phyloP scores from a whole-genome alignment of 2,888 invertebrate species.

The Drosophila mulleri region DNA sequence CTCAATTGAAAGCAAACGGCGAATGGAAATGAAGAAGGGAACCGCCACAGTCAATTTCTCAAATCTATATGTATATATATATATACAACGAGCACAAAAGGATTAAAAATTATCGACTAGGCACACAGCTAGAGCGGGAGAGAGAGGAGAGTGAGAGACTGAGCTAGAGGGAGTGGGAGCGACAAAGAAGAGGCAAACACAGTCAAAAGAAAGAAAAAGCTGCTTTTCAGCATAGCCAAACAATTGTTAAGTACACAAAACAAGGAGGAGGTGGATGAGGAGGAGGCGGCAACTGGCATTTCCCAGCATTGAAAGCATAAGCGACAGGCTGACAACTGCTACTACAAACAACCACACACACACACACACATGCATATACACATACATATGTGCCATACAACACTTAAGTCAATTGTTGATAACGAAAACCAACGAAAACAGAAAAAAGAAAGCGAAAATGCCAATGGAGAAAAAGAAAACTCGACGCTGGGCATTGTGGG shows the following conservation, averaged over 20 bases:
- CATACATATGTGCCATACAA: conserved; percentile 22
- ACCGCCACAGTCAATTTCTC: conserved; percentile 66
- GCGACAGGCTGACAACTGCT: conserved; percentile 41
- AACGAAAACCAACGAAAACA: conserved; percentile 52
- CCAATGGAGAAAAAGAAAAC: conserved; percentile 32
- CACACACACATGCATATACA: conserved; percentile 3
- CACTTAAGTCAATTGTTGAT: conserved; percentile 71
- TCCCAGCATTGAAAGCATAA: conserved; percentile 46
- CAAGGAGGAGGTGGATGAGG: neutral
- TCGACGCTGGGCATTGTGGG: conserved; percentile 32
- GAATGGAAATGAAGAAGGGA: conserved; percentile 32
- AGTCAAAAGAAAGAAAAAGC: conserved; percentile 36
- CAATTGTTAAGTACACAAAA: conserved; percentile 57
- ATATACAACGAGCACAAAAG: conserved; percentile 59
- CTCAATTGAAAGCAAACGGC: conserved; percentile 56
- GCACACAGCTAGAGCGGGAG: neutral
- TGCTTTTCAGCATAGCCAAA: conserved; percentile 43
- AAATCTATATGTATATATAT: conserved; percentile 47
- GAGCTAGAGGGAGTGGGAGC: neutral
- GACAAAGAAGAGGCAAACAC: conserved; percentile 3
- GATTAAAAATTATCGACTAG: conserved; percentile 58
- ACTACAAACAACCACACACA: neutral
- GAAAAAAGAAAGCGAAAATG: conserved; percentile 26
- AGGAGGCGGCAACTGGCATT: conserved; percentile 37
- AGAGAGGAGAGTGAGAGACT: neutral